Evolutionary conservation across 2,888 invertebrate species (phyloP).

Genomic region (Ophraella communa): DNA sequence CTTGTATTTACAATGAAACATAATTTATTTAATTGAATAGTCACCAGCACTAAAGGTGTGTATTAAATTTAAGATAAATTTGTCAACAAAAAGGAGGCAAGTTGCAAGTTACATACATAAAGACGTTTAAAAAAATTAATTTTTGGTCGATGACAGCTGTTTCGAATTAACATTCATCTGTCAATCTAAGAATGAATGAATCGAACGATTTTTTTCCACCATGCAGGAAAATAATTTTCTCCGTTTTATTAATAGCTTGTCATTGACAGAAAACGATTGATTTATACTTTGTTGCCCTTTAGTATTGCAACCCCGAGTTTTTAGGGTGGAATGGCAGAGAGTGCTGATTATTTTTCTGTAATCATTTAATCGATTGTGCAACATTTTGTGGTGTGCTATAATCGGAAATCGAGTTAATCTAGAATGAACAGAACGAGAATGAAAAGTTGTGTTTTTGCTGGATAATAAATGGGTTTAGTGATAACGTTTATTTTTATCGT

Average conservation of each 20-base stretch:
- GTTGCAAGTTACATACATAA: too few species aligned
- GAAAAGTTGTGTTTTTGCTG: background rate
- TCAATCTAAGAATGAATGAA: background rate
- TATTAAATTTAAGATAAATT: too few species aligned
- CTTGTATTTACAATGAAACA: too few species aligned
- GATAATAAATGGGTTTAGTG: slow-evolving; percentile 2
- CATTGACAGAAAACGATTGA: slow-evolving; percentile 30
- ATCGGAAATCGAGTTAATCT: slow-evolving; percentile 14
- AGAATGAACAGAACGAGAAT: background rate
- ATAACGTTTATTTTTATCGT: background rate
- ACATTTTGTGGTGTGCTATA: slow-evolving; percentile 3
- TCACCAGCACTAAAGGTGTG: too few species aligned
- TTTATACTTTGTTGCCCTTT: slow-evolving; percentile 23
- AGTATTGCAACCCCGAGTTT: slow-evolving; percentile 1
- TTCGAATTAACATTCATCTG: too few species aligned
- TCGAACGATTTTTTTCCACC: background rate
- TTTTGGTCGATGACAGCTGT: too few species aligned
- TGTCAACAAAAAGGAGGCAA: too few species aligned
- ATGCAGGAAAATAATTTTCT: slow-evolving; percentile 18
- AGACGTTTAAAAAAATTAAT: too few species aligned
- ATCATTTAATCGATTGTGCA: slow-evolving; percentile 19
- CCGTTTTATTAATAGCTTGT: slow-evolving; percentile 18
- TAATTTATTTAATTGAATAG: too few species aligned
- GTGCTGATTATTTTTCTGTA: slow-evolving; percentile 18
- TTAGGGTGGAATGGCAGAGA: background rate